These are phyloP conservation scores for Nerophis lumbriciformis DNA, from an alignment of 2,113 vertebrate genomes.

Conservation along the genomic window DNA sequence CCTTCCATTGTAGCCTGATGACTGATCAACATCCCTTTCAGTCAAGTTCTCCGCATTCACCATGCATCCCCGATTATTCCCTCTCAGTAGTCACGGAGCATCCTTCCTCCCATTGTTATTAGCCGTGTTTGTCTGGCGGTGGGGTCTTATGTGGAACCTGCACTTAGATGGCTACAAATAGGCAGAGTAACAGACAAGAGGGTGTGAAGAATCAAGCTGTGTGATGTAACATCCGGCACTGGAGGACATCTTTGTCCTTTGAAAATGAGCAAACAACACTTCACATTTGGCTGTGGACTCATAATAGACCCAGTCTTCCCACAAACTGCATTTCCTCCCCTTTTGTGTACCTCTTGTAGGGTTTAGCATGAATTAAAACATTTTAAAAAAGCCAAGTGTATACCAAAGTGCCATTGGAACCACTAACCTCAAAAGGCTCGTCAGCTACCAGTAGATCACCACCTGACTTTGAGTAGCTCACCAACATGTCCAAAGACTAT, in stretches of 20 bases:
- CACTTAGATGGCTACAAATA: conserved; percentile 56
- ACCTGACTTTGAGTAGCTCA: too few species aligned
- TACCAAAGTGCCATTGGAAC: too few species aligned
- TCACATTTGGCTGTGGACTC: conserved; percentile 39
- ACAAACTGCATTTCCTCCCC: conserved; percentile 24
- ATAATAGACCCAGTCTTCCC: conserved; percentile 21
- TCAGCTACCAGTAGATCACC: too few species aligned
- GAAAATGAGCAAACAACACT: conserved; percentile 54
- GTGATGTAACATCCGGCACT: conserved; percentile 57
- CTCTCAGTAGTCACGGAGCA: conserved; percentile 34
- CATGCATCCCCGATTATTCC: conserved; percentile 40
- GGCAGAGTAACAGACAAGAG: conserved; percentile 47
- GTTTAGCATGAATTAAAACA: neutral
- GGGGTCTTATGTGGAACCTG: conserved; percentile 32
- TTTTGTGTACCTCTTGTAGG: conserved; percentile 21
- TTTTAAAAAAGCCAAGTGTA: too few species aligned
- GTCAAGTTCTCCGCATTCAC: conserved; percentile 26
- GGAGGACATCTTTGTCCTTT: conserved; percentile 52
- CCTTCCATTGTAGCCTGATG: conserved; percentile 14
- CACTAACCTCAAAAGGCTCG: too few species aligned
- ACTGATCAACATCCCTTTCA: conserved; percentile 38
- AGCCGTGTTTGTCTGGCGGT: conserved; percentile 36
- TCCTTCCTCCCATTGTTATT: conserved; percentile 40
- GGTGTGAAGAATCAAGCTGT: conserved; percentile 50
- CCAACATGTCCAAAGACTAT: too few species aligned